Percentiles rank a stretch among this genome's conserved stretches.
Evolutionary conservation across 1,140 invertebrate species (phyloP).

Genomic region (Lineus longissimus): DNA sequence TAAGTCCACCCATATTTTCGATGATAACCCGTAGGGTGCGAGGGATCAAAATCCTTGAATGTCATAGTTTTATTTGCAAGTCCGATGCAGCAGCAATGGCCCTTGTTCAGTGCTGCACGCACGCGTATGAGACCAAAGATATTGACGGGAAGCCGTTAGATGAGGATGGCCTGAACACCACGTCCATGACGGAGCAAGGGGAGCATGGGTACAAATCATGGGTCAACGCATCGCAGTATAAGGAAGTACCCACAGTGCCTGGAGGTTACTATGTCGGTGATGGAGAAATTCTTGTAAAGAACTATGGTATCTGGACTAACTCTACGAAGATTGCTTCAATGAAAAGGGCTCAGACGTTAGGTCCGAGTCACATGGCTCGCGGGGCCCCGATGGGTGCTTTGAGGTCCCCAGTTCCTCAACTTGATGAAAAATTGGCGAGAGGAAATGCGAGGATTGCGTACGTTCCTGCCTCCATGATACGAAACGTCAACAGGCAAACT

Average conservation of each 20-base stretch:
- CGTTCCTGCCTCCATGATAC: no score
- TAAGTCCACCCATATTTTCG: slow-evolving; percentile 94
- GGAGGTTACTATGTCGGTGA: neutral
- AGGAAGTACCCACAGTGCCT: neutral
- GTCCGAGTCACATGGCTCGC: no score
- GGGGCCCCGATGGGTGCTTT: no score
- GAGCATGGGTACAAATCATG: neutral
- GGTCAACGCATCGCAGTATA: neutral
- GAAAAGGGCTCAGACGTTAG: no score
- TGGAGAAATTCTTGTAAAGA: neutral
- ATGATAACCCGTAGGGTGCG: slow-evolving; percentile 89
- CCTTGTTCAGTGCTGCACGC: slow-evolving; percentile 41
- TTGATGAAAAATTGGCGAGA: no score
- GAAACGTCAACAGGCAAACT: no score
- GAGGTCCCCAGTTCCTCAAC: no score
- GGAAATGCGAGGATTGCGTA: no score
- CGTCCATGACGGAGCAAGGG: neutral
- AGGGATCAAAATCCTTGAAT: slow-evolving; percentile 97
- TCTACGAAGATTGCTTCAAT: no score
- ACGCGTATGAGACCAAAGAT: slow-evolving; percentile 28
- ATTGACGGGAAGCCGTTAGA: neutral
- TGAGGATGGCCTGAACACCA: neutral
- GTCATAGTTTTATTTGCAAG: slow-evolving; percentile 98
- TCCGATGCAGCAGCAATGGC: slow-evolving; percentile 41
- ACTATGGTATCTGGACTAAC: neutral